Percentiles rank a stretch among this genome's conserved stretches.
phyloP scores from a whole-genome alignment of 2,113 vertebrate genomes.

The Cebus imitator region DNA sequence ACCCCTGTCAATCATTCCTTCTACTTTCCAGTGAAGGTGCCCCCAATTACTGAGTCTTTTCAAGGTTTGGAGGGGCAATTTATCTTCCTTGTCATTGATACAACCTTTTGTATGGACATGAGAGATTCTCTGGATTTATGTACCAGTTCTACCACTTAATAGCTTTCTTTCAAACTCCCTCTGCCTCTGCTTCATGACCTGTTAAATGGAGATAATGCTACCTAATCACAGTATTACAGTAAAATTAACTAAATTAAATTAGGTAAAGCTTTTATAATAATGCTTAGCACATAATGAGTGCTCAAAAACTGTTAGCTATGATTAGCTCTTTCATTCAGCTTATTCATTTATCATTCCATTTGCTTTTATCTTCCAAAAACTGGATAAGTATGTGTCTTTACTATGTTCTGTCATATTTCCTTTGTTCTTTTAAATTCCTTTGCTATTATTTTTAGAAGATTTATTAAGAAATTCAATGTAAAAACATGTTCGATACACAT shows the following conservation, averaged over 20 bases:
- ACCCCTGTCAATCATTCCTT: neutral
- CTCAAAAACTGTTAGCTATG: neutral
- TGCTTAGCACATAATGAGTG: neutral
- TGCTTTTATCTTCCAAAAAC: neutral
- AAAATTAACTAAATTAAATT: neutral
- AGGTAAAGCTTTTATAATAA: neutral
- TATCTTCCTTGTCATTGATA: neutral
- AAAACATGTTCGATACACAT: neutral
- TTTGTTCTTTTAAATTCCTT: conserved; percentile 31
- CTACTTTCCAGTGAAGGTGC: neutral
- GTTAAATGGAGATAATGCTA: neutral
- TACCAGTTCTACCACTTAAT: neutral
- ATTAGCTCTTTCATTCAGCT: neutral
- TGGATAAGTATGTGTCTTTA: neutral
- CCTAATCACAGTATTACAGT: neutral
- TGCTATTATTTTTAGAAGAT: neutral
- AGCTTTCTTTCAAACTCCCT: neutral
- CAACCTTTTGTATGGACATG: neutral
- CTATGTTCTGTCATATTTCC: neutral
- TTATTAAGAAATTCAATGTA: neutral
- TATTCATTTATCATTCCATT: neutral
- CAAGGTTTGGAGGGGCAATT: neutral
- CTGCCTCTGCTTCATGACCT: neutral
- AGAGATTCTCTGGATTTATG: neutral
- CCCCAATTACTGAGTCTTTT: neutral